phyloP scores from a whole-genome alignment of 2,888 invertebrate species.

The Troides helena region DNA sequence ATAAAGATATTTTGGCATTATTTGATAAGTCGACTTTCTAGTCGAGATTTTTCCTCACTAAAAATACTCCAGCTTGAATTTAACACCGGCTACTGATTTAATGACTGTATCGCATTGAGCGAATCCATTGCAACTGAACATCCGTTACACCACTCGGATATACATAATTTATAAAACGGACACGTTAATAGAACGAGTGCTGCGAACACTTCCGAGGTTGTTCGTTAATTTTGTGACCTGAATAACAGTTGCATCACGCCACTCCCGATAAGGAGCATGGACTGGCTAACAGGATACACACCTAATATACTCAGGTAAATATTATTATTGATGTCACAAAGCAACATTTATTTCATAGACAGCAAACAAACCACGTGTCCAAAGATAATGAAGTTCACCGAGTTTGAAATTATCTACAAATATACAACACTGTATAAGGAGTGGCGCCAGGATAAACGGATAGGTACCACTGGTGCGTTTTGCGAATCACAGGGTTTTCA shows the following conservation, averaged over 20 bases:
- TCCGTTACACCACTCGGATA: constrained; percentile 20
- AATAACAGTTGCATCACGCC: constrained; percentile 43
- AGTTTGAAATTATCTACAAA: too few relatives aligned
- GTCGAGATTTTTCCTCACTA: background rate
- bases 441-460: too few relatives aligned
- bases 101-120: constrained; percentile 9
- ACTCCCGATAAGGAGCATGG: constrained; percentile 33
- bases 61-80: background rate
- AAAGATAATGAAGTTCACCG: too few relatives aligned
- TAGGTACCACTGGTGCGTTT: too few relatives aligned
- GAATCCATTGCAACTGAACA: constrained; percentile 14
- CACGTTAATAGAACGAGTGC: constrained; percentile 40
- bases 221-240: constrained; percentile 53
- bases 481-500: too few relatives aligned
- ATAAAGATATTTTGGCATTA: background rate
- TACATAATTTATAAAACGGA: constrained; percentile 26
- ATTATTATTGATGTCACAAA: background rate
- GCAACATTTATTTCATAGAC: too few relatives aligned
- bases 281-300: background rate
- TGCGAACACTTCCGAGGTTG: constrained; percentile 36
- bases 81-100: constrained; percentile 4
- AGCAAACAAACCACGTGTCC: too few relatives aligned
- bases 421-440: too few relatives aligned
- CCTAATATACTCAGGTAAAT: background rate
- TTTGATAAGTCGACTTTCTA: background rate